These are phyloP conservation scores for Elaphurus davidianus DNA, from an alignment of 2,113 vertebrate species.

Conservation along the genomic window DNA sequence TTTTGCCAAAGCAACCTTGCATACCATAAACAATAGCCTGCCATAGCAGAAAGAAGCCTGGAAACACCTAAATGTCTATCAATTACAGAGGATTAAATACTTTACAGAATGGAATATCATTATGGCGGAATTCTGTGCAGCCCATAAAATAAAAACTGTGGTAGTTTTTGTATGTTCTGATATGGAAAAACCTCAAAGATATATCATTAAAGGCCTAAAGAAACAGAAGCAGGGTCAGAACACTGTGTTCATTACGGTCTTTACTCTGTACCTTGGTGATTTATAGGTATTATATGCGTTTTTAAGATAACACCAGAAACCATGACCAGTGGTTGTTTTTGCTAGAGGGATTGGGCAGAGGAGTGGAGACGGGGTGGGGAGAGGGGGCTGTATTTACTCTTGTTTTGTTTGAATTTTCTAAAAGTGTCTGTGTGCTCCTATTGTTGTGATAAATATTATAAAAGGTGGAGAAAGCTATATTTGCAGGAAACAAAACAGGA, in stretches of 20 bases:
- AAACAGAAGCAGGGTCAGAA: neutral
- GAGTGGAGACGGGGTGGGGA: accelerated
- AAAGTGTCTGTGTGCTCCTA: constrained; percentile 5
- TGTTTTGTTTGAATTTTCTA: constrained; percentile 53
- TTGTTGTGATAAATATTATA: constrained; percentile 65
- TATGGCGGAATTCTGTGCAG: neutral
- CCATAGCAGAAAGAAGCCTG: neutral
- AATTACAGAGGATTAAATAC: neutral
- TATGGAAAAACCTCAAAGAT: neutral
- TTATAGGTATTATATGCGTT: neutral
- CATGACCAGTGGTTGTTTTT: neutral
- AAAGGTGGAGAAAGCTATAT: constrained; percentile 49
- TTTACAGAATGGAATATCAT: neutral
- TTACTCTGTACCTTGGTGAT: neutral
- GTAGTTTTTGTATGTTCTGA: neutral
- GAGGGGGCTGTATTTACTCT: neutral
- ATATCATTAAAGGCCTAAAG: neutral
- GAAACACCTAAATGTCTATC: neutral
- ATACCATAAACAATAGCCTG: neutral
- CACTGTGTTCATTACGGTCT: neutral
- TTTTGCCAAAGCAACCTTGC: neutral
- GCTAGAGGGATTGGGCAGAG: neutral
- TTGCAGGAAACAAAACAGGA: constrained; percentile 23
- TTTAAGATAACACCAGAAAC: neutral
- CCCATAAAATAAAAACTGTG: neutral